These are phyloP conservation scores for Ellobium chinense DNA, from an alignment of 2,888 invertebrate species.

Conservation along the genomic window DNA sequence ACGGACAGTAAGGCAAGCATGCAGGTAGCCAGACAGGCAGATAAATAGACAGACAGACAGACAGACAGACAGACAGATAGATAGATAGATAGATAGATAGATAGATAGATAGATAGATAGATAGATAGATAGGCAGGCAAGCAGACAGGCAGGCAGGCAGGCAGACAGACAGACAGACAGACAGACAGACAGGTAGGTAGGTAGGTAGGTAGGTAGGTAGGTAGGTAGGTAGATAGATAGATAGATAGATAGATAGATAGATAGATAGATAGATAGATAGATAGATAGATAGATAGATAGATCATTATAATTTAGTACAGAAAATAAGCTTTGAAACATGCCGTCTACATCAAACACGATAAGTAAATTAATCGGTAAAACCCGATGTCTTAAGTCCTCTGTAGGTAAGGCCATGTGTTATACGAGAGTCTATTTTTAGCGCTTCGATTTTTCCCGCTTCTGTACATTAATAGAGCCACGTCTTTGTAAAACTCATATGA, in stretches of 20 bases:
- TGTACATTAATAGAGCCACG: too few species aligned
- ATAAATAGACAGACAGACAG: constrained; percentile 11
- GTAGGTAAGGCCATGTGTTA: too few species aligned
- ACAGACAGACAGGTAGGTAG: neutral
- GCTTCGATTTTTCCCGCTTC: too few species aligned
- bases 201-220: neutral
- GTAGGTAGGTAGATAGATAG: neutral
- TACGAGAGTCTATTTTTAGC: too few species aligned
- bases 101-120: neutral
- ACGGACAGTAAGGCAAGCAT: too few species aligned
- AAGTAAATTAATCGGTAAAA: neutral
- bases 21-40: neutral
- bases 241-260: neutral
- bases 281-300: neutral
- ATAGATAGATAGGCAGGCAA: neutral
- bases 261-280: neutral
- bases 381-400: too few species aligned
- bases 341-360: neutral
- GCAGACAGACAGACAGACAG: neutral
- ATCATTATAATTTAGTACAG: neutral
- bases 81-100: neutral
- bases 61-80: constrained; percentile 20
- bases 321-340: neutral
- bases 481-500: too few species aligned
- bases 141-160: neutral